Base-by-base conservation (phyloP, 2,797 vertebrate genomes). In the Rhincodon typus region DNA sequence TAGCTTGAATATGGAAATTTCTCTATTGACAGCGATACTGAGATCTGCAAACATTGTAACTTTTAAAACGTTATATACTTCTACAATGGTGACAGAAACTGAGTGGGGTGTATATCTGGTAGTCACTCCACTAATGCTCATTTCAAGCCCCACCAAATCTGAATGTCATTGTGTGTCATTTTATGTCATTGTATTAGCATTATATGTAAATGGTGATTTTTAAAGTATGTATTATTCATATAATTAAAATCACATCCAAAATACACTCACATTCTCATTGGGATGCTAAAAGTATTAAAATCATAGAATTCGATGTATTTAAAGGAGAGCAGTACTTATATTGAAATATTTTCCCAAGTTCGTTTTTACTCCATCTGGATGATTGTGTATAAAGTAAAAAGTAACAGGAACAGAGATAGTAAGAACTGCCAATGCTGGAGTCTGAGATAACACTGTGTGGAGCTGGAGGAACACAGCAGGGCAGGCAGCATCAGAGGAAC, bases 1-100 rank as follows among this genome's bases (percentile, higher is more conserved):
- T 97, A 96, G 97, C 96, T 96, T 97, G 97, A 97, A 97, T 97
- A 97, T 96, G 96, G 96, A 97, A 97, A 97, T 97, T 93, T 50
- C 6, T 88, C 50, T 27, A 38, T 38, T 93, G 57, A 25, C 21
- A 69, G 62, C 1, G 2, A 84, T 5, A 23, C 38, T 66, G 34
- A 25, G 8, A 93, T 93, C n/a, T 69, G 90, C 10, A 25, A n/a
- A 66, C 7, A 25, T 30, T 84, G 38, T 42, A 8, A 46, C 82
- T 25, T 67, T 69, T n/a, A 25, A 38, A 67, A 30, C 46, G 10
- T 67, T 38, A 42, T 25, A 42, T 66, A 8, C n/a, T 12, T 6
- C 42, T n/a, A 25, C 38, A 42, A 42, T 69, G 66, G 90, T 25
- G 25, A 42, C 66, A 38, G 38, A 67, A 69, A 4, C 25, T 12